These are phyloP conservation scores for Ahaetulla prasina DNA, from an alignment of 2,113 vertebrate species.

Conservation along the genomic window DNA sequence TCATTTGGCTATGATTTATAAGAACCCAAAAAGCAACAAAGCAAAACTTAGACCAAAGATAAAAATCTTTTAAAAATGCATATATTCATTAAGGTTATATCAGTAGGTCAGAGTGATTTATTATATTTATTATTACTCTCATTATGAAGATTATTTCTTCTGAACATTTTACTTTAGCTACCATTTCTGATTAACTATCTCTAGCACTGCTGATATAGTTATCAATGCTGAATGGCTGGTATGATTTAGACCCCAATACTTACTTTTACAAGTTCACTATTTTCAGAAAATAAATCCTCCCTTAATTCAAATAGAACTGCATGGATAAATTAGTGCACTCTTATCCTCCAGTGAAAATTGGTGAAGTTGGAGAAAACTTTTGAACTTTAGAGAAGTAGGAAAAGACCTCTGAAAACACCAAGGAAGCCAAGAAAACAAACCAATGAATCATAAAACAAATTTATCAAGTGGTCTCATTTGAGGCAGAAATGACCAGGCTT, in stretches of 20 bases:
- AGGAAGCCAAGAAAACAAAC: neutral
- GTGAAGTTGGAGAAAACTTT: neutral
- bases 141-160: neutral
- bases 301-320: neutral
- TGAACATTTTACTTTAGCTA: neutral
- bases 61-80: neutral
- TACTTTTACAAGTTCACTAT: neutral
- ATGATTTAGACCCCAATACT: neutral
- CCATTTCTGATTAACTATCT: neutral
- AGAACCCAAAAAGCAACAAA: constrained; percentile 3
- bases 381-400: neutral
- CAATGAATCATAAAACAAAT: neutral
- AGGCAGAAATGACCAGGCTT: neutral
- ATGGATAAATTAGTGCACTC: neutral
- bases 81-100: constrained; percentile 40
- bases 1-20: constrained; percentile 49
- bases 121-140: constrained; percentile 27
- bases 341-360: neutral
- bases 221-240: neutral
- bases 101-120: constrained; percentile 53
- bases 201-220: neutral
- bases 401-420: neutral
- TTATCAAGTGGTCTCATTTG: neutral
- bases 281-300: neutral
- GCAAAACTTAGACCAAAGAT: neutral